Evolutionary conservation across 2,113 vertebrate species (phyloP).

Genomic region (Vimba vimba): DNA sequence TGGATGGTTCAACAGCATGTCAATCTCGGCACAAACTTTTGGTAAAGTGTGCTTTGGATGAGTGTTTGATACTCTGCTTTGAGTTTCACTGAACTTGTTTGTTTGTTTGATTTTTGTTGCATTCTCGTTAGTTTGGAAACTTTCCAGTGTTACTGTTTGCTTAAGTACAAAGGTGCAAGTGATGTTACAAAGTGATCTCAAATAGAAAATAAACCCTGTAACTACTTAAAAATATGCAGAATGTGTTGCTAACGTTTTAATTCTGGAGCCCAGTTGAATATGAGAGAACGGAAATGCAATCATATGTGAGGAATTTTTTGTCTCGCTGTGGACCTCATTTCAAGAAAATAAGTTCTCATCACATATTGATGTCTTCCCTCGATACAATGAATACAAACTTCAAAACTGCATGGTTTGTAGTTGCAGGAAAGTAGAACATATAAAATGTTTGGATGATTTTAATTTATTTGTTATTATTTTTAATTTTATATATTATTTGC

Average conservation of each 20-base stretch:
- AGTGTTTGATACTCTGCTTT: constrained; percentile 13
- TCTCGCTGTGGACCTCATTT: background rate
- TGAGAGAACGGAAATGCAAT: background rate
- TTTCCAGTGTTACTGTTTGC: background rate
- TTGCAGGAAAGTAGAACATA: background rate
- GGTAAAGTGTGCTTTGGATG: background rate
- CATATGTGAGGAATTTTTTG: background rate
- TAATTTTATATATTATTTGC: no score
- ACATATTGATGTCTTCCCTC: background rate
- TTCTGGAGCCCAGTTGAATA: background rate
- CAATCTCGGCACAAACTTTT: background rate
- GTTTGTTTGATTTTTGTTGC: background rate
- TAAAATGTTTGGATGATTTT: no score
- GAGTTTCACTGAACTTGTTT: background rate
- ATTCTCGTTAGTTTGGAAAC: constrained; percentile 21
- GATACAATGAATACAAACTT: background rate
- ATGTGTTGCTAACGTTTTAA: background rate
- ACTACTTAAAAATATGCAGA: background rate
- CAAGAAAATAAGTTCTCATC: background rate
- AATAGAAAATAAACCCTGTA: background rate
- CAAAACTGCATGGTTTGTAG: background rate
- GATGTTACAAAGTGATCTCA: background rate
- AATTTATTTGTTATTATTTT: no score
- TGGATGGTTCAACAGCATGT: constrained; percentile 16
- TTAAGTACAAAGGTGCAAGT: background rate